Evolutionary conservation across 2,113 vertebrate species (phyloP).

Genomic region (Lipophrys pholis): DNA sequence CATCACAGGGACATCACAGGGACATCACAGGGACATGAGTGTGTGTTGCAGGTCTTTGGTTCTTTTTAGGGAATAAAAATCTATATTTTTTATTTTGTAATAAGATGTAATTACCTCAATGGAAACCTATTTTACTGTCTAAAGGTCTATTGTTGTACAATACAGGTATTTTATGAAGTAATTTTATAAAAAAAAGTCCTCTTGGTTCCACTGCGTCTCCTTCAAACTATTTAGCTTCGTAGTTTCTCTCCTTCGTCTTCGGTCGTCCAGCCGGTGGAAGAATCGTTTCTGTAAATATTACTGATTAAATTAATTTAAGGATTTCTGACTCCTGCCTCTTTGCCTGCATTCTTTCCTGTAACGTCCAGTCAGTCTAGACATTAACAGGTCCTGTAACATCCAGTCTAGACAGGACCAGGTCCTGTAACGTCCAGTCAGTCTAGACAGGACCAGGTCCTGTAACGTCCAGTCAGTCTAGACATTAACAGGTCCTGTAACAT

Average conservation of each 20-base stretch:
- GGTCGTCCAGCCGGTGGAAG: conserved; percentile 69
- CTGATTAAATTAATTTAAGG: conserved; percentile 89
- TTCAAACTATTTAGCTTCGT: too few species aligned
- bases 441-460: too few species aligned
- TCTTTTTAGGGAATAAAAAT: conserved; percentile 70
- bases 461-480: too few species aligned
- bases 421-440: too few species aligned
- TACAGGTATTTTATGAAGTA: conserved; percentile 85
- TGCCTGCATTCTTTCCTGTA: too few species aligned
- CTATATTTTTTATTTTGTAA: conserved; percentile 79
- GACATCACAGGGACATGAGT: conserved; percentile 10
- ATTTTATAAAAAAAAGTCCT: conserved; percentile 81
- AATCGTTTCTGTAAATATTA: conserved; percentile 84
- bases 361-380: too few species aligned
- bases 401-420: too few species aligned
- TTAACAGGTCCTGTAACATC: too few species aligned
- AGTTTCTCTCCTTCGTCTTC: conserved; percentile 40
- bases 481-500: too few species aligned
- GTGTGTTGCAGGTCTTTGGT: conserved; percentile 43
- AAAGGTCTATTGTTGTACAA: conserved; percentile 84
- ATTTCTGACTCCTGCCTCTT: conserved; percentile 46
- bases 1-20: not conserved
- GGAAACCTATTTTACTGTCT: conserved; percentile 86
- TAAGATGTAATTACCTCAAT: conserved; percentile 86
- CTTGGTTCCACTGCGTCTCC: conserved; percentile 29